Evolutionary conservation across 2,888 invertebrate species (phyloP), one percentile per base, ranked within the genome.

Genomic region (Leptopterna dolabrata): DNA sequence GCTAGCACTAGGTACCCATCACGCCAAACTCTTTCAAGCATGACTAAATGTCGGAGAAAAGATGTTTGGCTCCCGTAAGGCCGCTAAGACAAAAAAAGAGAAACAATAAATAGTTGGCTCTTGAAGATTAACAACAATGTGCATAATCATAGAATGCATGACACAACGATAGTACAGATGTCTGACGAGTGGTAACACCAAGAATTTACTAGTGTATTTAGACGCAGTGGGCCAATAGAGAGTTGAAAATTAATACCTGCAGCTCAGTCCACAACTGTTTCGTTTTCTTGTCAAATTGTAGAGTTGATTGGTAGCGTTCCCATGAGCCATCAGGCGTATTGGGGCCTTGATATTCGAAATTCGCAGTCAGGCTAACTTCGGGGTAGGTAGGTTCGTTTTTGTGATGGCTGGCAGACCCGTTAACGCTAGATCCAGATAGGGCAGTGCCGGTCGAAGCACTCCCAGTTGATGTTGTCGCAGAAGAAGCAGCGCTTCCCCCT

Each of bases 41-140:
- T 92, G 82, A 97, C 95, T 51, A 97, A 92, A 92, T 97, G 97
- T 9, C 96, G 93, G 0, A 97, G 92, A 91, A 97, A 97, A 89
- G 96, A 96, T 71, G 96, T 96, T 90, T 96, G 96, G 91, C 96
- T 97, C 2, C 97, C 97, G 90, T 97, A 97, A 0, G 97, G 97
- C 91, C 96, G 94, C 91, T 97, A 96, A 13, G 13, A 24, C 43
- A 30, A 45, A 2, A 73, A 73, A 36, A 55, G 3, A 55, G 3
- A 55, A 19, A 55, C n/a, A 3, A n/a, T n/a, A n/a, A n/a, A n/a
- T n/a, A n/a, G n/a, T n/a, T n/a, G n/a, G n/a, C n/a, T n/a, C n/a
- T n/a, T n/a, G n/a, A n/a, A n/a, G n/a, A n/a, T n/a, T n/a, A n/a
- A n/a, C n/a, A n/a, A n/a, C n/a, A n/a, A n/a, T n/a, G n/a, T n/a